phyloP scores from a whole-genome alignment of 2,113 vertebrate species.

The Oncorhynchus keta region DNA sequence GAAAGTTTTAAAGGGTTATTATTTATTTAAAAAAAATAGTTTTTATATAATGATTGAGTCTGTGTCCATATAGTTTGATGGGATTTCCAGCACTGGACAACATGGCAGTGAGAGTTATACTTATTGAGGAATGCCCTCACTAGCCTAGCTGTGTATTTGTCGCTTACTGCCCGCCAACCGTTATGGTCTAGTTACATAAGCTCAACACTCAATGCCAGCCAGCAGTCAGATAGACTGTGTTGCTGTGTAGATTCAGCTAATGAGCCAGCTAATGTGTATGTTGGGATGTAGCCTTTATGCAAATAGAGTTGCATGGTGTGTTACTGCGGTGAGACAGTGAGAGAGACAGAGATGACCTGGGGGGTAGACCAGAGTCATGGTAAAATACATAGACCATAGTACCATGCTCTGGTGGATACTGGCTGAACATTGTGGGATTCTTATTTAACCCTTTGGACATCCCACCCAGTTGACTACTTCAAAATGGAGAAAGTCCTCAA shows the following conservation, averaged over 20 bases:
- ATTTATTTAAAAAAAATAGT: too few relatives aligned
- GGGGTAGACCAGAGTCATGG: constrained; percentile 1
- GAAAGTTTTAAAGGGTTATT: too few relatives aligned
- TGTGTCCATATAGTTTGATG: constrained; percentile 41
- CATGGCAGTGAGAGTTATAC: constrained; percentile 45
- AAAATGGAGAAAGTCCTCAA: too few relatives aligned
- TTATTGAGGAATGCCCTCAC: constrained; percentile 44
- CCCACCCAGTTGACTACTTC: too few relatives aligned
- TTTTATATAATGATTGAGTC: neutral
- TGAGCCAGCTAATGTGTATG: constrained; percentile 54
- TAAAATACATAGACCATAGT: neutral
- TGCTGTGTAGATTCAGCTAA: constrained; percentile 30
- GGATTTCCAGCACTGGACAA: constrained; percentile 49
- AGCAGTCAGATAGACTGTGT: constrained; percentile 26
- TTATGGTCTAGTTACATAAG: constrained; percentile 63
- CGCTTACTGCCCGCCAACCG: constrained; percentile 21
- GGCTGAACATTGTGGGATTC: neutral
- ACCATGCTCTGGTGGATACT: neutral
- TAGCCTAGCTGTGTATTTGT: constrained; percentile 29
- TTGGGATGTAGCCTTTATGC: constrained; percentile 59
- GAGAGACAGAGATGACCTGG: constrained; percentile 51
- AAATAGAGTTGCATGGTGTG: constrained; percentile 56
- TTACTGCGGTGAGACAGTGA: constrained; percentile 47
- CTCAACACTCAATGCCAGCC: constrained; percentile 50
- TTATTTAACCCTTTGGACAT: too few relatives aligned